Conservation (phyloP, 2,888 invertebrate species). For the Proisotoma minuta region DNA sequence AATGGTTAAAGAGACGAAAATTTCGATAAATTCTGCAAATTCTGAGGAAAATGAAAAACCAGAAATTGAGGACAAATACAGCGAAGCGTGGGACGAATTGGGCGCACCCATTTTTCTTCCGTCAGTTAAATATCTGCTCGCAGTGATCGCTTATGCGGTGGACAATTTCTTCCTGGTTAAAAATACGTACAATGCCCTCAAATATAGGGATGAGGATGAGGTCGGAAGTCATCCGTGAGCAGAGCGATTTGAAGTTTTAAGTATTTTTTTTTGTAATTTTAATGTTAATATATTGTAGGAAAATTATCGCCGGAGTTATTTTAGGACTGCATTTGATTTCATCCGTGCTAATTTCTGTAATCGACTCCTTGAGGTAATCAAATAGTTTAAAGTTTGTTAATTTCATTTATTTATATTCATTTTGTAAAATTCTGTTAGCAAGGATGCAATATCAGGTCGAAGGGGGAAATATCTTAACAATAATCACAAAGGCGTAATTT, state of each 20-base stretch:
- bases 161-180: conserved; percentile 21
- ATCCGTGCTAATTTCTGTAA: conserved; percentile 16
- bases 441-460: conserved; percentile 18
- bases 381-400: neutral
- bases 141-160: conserved; percentile 13
- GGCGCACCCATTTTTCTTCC: conserved; percentile 14
- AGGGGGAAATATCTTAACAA: neutral
- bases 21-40: too few species aligned
- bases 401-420: too few species aligned
- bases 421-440: too few species aligned
- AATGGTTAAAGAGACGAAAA: too few species aligned
- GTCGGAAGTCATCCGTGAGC: neutral
- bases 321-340: conserved; percentile 16
- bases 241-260: too few species aligned
- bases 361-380: conserved; percentile 25
- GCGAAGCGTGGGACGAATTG: conserved; percentile 15
- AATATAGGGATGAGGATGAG: neutral
- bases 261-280: neutral
- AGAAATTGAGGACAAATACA: neutral
- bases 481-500: neutral
- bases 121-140: conserved; percentile 8
- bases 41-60: too few species aligned
- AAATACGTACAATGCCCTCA: conserved; percentile 16
- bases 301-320: conserved; percentile 11
- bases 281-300: neutral